These are phyloP conservation scores for Oenanthe melanoleuca DNA, from an alignment of 2,113 vertebrate genomes.

Conservation along the genomic window DNA sequence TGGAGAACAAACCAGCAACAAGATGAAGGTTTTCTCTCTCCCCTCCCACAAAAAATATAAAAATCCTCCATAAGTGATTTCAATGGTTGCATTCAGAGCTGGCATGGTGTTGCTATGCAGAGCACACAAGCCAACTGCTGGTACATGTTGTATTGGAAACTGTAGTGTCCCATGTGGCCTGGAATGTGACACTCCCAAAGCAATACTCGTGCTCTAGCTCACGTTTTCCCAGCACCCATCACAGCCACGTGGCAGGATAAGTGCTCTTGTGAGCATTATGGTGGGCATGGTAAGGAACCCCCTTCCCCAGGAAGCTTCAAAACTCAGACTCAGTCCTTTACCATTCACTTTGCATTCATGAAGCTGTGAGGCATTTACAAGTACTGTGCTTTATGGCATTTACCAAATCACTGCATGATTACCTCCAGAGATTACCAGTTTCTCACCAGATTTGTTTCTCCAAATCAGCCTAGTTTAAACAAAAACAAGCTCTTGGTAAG, in stretches of 20 bases:
- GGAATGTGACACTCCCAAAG: constrained; percentile 77
- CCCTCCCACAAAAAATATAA: background rate
- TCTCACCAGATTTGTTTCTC: background rate
- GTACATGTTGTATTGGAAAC: constrained; percentile 53
- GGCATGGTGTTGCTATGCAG: background rate
- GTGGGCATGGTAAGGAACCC: background rate
- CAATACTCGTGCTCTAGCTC: constrained; percentile 82
- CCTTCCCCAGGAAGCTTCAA: background rate
- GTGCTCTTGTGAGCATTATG: constrained; percentile 18
- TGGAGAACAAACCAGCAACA: constrained; percentile 38
- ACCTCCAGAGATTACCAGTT: background rate
- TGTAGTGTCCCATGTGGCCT: constrained; percentile 60
- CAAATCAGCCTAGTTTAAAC: background rate
- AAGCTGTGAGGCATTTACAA: background rate
- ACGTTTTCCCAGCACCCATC: background rate
- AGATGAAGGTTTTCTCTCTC: background rate
- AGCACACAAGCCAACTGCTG: background rate
- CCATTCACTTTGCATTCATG: background rate
- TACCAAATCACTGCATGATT: background rate
- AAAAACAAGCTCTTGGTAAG: background rate
- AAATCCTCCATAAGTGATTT: background rate
- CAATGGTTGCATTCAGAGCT: background rate
- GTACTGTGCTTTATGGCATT: background rate
- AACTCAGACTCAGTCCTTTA: background rate
- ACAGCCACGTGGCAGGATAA: constrained; percentile 4